phyloP scores from a whole-genome alignment of 2,113 vertebrate species.

The Takifugu bimaculatus region DNA sequence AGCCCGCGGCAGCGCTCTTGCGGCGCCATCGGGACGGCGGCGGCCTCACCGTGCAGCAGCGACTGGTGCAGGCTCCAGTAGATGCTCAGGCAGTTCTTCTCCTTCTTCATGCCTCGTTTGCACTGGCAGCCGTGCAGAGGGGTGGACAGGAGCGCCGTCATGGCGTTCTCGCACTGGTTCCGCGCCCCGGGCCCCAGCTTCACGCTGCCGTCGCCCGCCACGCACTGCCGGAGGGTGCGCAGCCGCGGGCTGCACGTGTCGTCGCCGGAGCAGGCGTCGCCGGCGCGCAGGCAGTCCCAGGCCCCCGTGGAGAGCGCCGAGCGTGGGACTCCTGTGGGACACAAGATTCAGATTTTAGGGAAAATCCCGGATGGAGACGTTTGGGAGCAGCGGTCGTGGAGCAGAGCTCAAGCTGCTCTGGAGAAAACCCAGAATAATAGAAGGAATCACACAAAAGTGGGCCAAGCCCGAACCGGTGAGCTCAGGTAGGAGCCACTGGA shows the following conservation, averaged over 20 bases:
- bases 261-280: slow-evolving; percentile 84
- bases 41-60: slow-evolving; percentile 81
- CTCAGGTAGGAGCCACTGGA: no score
- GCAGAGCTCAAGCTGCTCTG: no score
- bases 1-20: background rate
- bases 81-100: slow-evolving; percentile 91
- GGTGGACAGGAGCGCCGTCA: slow-evolving; percentile 83
- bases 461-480: no score
- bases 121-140: slow-evolving; percentile 89
- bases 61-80: slow-evolving; percentile 95
- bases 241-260: slow-evolving; percentile 88
- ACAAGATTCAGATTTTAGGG: background rate
- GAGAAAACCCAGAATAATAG: no score
- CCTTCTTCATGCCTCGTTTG: slow-evolving; percentile 90
- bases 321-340: slow-evolving; percentile 60
- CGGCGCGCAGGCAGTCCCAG: slow-evolving; percentile 85
- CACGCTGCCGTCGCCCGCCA: slow-evolving; percentile 86
- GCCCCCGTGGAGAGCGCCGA: slow-evolving; percentile 60
- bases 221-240: slow-evolving; percentile 88
- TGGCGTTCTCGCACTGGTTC: slow-evolving; percentile 85
- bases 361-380: no score
- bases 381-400: no score
- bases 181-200: slow-evolving; percentile 85
- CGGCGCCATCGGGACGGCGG: no score
- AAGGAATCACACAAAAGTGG: no score